These are phyloP conservation scores for Cathartes aura DNA, from an alignment of 2,113 vertebrate species.

Conservation along the genomic window DNA sequence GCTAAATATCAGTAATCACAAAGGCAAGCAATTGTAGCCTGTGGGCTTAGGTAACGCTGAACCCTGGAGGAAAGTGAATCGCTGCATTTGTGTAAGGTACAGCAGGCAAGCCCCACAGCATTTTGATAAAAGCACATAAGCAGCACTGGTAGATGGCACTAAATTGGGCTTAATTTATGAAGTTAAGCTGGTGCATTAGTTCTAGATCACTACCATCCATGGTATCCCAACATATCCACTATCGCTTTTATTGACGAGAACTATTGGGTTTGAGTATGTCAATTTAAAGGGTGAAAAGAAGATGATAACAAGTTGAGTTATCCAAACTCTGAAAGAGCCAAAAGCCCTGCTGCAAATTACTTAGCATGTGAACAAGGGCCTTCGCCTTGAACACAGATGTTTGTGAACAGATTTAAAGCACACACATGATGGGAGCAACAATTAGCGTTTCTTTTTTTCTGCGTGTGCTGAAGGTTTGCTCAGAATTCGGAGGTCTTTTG, in stretches of 20 bases:
- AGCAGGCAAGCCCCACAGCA: background rate
- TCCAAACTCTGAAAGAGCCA: background rate
- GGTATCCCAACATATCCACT: background rate
- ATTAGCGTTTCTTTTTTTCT: background rate
- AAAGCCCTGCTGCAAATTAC: background rate
- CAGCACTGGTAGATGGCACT: background rate
- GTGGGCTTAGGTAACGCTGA: fast-evolving
- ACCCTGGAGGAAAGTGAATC: background rate
- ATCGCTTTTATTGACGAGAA: background rate
- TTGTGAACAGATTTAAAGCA: background rate
- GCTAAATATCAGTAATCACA: background rate
- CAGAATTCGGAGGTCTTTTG: background rate
- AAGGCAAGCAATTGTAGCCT: background rate
- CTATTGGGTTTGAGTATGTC: background rate
- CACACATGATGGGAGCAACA: background rate
- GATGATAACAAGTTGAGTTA: background rate
- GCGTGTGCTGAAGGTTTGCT: background rate
- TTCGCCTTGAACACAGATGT: background rate
- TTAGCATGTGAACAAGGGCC: background rate
- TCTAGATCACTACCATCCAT: background rate
- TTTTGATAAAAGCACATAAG: background rate
- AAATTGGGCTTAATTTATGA: background rate
- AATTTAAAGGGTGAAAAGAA: background rate
- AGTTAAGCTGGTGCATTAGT: background rate
- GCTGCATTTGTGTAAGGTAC: background rate